A percentile compares a stretch with the other conserved stretches of the same genome.
Evolutionary conservation across 2,888 invertebrate species (phyloP).

Genomic region (Cheilosia scutellata): DNA sequence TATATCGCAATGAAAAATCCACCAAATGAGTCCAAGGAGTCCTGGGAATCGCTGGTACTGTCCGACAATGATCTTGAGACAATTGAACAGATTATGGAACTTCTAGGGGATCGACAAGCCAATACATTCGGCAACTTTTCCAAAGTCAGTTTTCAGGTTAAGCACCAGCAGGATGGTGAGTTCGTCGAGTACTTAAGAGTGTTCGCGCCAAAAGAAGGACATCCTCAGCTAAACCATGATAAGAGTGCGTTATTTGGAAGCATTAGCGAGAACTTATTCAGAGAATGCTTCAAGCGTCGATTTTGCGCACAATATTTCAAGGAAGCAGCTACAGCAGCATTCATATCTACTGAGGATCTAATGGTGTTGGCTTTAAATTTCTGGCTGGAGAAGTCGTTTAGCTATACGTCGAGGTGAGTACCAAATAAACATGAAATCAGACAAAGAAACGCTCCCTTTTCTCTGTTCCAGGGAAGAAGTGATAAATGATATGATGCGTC

Average conservation of each 20-base stretch:
- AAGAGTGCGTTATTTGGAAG: slow-evolving; percentile 80
- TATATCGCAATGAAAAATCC: slow-evolving; percentile 80
- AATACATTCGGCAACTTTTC: slow-evolving; percentile 81
- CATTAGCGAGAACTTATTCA: slow-evolving; percentile 81
- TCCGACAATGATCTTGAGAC: slow-evolving; percentile 85
- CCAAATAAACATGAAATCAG: not conserved
- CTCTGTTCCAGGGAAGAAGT: slow-evolving; percentile 81
- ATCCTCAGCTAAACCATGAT: slow-evolving; percentile 82
- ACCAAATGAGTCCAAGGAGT: slow-evolving; percentile 74
- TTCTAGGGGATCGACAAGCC: slow-evolving; percentile 82
- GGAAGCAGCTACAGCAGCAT: slow-evolving; percentile 77
- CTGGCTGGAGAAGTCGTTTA: slow-evolving; percentile 88
- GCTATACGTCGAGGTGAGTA: slow-evolving; percentile 76
- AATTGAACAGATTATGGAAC: slow-evolving; percentile 87
- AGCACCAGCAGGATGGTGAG: slow-evolving; percentile 85
- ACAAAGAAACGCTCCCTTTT: not conserved
- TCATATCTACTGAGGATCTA: slow-evolving; percentile 86
- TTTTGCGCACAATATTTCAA: slow-evolving; percentile 84
- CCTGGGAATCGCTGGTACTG: slow-evolving; percentile 78
- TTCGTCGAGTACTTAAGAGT: slow-evolving; percentile 85
- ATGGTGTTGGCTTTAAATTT: slow-evolving; percentile 89
- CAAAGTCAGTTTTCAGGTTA: slow-evolving; percentile 86
- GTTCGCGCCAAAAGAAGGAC: slow-evolving; percentile 79
- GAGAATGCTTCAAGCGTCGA: slow-evolving; percentile 80
- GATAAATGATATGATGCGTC: slow-evolving; percentile 87